Percentiles rank a stretch among this genome's conserved stretches.
Conservation (phyloP, 1,140 invertebrate species). For the Heliconius eleuchia region DNA sequence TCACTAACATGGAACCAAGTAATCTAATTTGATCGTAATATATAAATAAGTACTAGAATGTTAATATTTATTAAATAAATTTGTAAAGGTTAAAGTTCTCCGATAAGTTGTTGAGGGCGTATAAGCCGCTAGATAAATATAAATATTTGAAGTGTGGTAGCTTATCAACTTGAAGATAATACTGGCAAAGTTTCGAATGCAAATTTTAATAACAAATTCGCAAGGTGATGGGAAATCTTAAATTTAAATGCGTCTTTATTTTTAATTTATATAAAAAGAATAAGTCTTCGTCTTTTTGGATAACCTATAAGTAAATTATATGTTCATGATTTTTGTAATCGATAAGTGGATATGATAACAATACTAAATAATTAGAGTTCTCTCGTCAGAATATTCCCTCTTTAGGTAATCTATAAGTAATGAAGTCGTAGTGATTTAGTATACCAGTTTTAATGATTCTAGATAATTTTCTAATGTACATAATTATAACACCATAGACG, state of each 20-base stretch:
- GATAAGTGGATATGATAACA: too few relatives aligned
- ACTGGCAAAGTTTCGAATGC: slow-evolving; percentile 7
- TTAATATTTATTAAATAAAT: neutral
- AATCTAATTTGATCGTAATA: neutral
- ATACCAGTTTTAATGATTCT: neutral
- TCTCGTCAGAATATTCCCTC: too few relatives aligned
- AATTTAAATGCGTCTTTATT: neutral
- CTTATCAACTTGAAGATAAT: slow-evolving; percentile 55
- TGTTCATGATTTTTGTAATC: too few relatives aligned
- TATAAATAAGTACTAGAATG: neutral
- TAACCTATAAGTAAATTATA: too few relatives aligned
- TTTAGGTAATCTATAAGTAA: too few relatives aligned
- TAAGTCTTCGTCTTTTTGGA: too few relatives aligned
- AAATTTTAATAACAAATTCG: neutral
- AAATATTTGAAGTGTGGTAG: slow-evolving; percentile 59
- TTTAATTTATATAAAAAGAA: neutral
- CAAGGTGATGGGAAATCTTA: neutral
- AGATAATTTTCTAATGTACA: neutral
- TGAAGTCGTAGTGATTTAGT: too few relatives aligned
- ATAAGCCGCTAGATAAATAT: slow-evolving; percentile 39
- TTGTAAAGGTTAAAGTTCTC: neutral
- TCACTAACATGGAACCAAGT: neutral
- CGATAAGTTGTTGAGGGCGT: neutral
- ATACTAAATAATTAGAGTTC: too few relatives aligned
- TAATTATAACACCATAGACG: neutral